phyloP scores from a whole-genome alignment of 2,113 vertebrate species.

The Saiga tatarica region DNA sequence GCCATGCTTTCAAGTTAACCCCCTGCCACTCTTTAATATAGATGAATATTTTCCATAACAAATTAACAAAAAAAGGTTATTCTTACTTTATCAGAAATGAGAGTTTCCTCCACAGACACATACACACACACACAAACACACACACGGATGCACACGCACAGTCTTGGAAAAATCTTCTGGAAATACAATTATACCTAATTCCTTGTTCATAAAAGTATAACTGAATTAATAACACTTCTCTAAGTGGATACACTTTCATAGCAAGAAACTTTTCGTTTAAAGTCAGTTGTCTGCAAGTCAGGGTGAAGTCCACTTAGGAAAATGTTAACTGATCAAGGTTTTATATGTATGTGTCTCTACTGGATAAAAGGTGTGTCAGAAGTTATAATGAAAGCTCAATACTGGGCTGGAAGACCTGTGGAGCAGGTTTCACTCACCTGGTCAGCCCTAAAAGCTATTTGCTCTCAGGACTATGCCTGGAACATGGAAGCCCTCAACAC shows the following conservation, averaged over 20 bases:
- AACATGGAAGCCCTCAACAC: neutral
- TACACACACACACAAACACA: neutral
- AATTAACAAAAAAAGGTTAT: neutral
- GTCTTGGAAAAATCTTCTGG: neutral
- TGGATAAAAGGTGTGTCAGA: neutral
- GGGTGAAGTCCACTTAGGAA: conserved; percentile 17
- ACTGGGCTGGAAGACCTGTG: neutral
- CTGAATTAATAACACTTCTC: neutral
- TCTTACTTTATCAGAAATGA: neutral
- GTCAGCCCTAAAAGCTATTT: neutral
- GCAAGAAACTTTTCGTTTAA: conserved; percentile 38
- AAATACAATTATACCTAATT: neutral
- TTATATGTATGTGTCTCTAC: neutral
- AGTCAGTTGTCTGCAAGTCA: neutral
- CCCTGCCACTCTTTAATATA: neutral
- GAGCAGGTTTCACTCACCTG: neutral
- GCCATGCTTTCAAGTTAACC: neutral
- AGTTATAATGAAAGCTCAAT: neutral
- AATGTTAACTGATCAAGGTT: conserved; percentile 1
- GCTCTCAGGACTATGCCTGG: neutral
- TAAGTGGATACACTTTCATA: neutral
- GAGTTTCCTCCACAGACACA: neutral
- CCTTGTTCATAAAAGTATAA: neutral
- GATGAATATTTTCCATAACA: neutral
- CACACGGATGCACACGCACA: neutral